phyloP scores from a whole-genome alignment of 2,888 invertebrate genomes.

The Leptinotarsa tumamoca region DNA sequence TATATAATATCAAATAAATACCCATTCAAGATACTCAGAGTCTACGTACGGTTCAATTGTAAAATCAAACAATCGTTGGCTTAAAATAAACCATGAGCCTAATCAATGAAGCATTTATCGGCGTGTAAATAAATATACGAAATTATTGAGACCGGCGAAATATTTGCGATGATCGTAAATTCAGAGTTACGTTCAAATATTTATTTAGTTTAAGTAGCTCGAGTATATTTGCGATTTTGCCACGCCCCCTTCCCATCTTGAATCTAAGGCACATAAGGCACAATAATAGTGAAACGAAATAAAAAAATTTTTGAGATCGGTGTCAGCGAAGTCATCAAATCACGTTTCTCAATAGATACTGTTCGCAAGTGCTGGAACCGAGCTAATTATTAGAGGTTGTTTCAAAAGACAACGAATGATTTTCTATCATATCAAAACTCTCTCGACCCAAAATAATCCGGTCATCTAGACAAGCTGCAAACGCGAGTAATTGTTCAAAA shows the following conservation, averaged over 20 bases:
- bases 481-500: no score
- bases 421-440: no score
- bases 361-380: no score
- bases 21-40: not conserved
- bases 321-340: no score
- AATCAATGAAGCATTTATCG: not conserved
- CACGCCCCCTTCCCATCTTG: not conserved
- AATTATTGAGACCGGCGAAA: not conserved
- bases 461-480: no score
- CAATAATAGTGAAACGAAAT: no score
- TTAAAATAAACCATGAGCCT: slow-evolving; percentile 2
- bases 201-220: not conserved
- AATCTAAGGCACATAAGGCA: not conserved
- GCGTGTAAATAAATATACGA: not conserved
- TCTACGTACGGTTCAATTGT: slow-evolving; percentile 7
- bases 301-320: no score
- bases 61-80: slow-evolving; percentile 4
- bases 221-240: not conserved
- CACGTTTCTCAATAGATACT: no score
- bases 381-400: no score
- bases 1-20: slow-evolving; percentile 7
- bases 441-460: no score
- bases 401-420: no score
- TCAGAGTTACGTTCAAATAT: not conserved
- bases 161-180: slow-evolving; percentile 1